Evolutionary conservation across 2,113 vertebrate genomes (phyloP), one percentile per base, ranked within the genome.

Genomic region (Neoarius graeffei): DNA sequence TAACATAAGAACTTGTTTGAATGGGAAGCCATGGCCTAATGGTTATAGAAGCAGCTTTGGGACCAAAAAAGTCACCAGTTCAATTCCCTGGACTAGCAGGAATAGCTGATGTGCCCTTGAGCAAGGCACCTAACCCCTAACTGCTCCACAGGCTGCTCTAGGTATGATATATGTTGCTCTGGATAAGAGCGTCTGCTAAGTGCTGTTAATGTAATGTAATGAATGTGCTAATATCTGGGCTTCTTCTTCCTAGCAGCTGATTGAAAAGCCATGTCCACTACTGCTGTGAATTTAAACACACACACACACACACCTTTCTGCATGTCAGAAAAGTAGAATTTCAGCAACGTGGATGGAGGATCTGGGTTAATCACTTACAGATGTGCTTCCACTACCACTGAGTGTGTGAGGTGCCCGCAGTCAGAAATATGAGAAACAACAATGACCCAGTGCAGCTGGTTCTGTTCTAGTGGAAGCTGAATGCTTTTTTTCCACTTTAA

Each of bases 341-440:
- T 93, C 93, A 93, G 93, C 91, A 77, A 95, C 92, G 92, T 94
- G 94, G 94, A 93, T 90, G 89, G 89, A 94, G 93, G 92, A 94
- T 93, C 69, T 92, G n/a, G 89, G 89, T 90, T 95, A 95, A 96
- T 94, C 91, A 79, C 83, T 95, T 93, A 89, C 95, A 95, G 93
- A 95, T 95, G 94, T 95, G 92, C 67, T 88, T 69, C 85, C 85
- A 85, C 88, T 89, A 69, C 88, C 64, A 77, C 59, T 27, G 87
- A 54, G 85, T 35, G 52, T 79, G 73, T 52, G 5, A 84, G 30
- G 42, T 77, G 74, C 62, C 62, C 48, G 7, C 62, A 67, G 82
- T 67, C 25, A 4, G 74, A 89, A 86, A 85, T 64, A 88, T 67
- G 69, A 92, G 89, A 92, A 92, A 92, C 89, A 92, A 67, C 87